phyloP scores from a whole-genome alignment of 2,113 vertebrate species.

The Gila orcuttii region DNA sequence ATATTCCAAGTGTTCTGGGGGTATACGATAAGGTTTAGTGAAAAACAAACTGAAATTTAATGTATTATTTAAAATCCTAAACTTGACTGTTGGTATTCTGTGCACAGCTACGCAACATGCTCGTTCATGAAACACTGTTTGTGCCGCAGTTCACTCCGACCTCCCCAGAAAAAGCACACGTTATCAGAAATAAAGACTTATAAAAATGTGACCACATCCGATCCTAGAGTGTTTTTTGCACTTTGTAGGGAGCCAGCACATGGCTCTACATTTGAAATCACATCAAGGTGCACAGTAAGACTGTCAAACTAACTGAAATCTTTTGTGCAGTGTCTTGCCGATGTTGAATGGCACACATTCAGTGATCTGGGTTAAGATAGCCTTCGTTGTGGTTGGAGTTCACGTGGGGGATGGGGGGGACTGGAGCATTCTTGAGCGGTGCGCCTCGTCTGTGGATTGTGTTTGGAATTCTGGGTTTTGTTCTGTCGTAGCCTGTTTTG shows the following conservation, averaged over 20 bases:
- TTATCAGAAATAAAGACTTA: too few species aligned
- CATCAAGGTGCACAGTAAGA: background rate
- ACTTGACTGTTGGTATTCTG: too few species aligned
- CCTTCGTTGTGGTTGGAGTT: background rate
- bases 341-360: constrained; percentile 16
- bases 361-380: constrained; percentile 26
- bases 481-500: constrained; percentile 46
- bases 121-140: too few species aligned
- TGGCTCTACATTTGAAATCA: background rate
- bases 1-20: too few species aligned
- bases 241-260: background rate
- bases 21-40: too few species aligned
- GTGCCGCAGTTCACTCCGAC: too few species aligned
- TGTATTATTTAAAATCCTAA: too few species aligned
- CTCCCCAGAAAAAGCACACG: too few species aligned
- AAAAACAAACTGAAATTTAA: too few species aligned
- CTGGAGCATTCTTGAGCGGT: constrained; percentile 27
- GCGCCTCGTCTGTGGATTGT: constrained; percentile 25
- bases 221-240: background rate
- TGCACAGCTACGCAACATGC: too few species aligned
- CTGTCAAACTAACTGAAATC: background rate
- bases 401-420: constrained; percentile 29
- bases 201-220: background rate
- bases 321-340: background rate
- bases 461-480: constrained; percentile 27